Conservation (phyloP, 2,888 invertebrate species). For the Acanthoscelides obtectus region DNA sequence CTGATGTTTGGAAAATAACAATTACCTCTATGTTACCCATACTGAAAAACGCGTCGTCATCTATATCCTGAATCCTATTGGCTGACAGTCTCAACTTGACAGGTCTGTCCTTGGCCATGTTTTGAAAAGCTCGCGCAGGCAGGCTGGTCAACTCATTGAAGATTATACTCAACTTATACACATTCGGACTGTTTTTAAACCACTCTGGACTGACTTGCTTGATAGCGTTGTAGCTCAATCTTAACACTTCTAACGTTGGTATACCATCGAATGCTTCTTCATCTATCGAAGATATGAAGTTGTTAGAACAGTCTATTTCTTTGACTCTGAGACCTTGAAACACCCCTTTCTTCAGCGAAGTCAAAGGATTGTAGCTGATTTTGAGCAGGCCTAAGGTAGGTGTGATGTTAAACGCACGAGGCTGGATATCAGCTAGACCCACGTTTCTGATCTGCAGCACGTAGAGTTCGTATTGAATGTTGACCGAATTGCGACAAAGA, state of each 20-base stretch:
- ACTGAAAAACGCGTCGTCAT: conserved; percentile 27
- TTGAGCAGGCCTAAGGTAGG: conserved; percentile 32
- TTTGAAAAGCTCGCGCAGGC: conserved; percentile 30
- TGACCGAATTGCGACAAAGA: conserved; percentile 23
- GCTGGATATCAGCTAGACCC: conserved; percentile 28
- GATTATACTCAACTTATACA: conserved; percentile 34
- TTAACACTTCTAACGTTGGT: conserved; percentile 33
- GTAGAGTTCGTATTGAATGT: conserved; percentile 28
- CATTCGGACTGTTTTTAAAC: conserved; percentile 34
- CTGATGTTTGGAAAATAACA: too few species aligned
- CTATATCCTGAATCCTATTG: conserved; percentile 32
- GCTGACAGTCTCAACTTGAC: conserved; percentile 34
- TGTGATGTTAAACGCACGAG: conserved; percentile 34
- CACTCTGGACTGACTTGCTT: conserved; percentile 32
- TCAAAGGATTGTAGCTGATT: conserved; percentile 31
- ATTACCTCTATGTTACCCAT: conserved; percentile 21
- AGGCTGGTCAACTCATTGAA: conserved; percentile 32
- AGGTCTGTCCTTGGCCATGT: conserved; percentile 27
- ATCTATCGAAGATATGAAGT: conserved; percentile 31
- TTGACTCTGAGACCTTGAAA: conserved; percentile 34
- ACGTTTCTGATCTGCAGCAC: conserved; percentile 30
- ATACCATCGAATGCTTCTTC: conserved; percentile 35
- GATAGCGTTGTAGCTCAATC: conserved; percentile 32
- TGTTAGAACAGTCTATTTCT: conserved; percentile 35
- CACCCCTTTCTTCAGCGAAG: conserved; percentile 28